Base-by-base conservation (phyloP, 2,797 vertebrate genomes). In the Falco novaeseelandiae region DNA sequence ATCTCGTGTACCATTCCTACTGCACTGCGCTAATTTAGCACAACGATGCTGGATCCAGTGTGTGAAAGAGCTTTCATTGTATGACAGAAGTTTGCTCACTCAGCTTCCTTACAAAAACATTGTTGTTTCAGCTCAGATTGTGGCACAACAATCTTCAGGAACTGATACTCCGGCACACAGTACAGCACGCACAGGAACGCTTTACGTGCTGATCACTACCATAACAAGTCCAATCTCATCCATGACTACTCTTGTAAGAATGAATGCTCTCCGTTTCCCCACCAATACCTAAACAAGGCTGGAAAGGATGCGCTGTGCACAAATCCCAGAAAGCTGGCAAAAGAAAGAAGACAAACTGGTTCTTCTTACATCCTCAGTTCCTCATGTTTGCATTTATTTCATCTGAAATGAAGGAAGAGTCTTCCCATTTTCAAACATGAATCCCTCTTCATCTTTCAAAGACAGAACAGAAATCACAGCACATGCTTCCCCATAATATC, bases 381-480 rank as follows among this genome's bases (percentile, higher is more conserved):
- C 66, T 63, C 66, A 4, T 11, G 12, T 57, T 62, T 51, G 67
- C 14, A 8, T 44, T 85, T 74, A 66, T 67, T 85, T 32, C 9
- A 54, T 15, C 57, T n/a, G 36, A 89, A 89, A 38, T 5, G 16
- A 65, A 76, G 20, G 48, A 78, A 34, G 27, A 46, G 11, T 7
- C 34, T 49, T 38, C 59, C 42, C 62, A 29, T 79, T 87, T 90
- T 66, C 70, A 87, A 62, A 77, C 4, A 57, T 0, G 11, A 88
- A 51, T 17, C 10, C 54, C 17, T 12, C 26, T 21, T 5, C 9
- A 4, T 32, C 51, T 70, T 77, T n/a, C 46, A 86, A 54, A 78
- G 26, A 29, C 3, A 36, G 9, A 23, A 10, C 0, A 2, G 8
- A 57, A 80, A 78, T 16, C 40, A 16, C 0, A 0, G 36, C 44